Base-by-base conservation (phyloP, 1,140 invertebrate species). In the Apis cerana region DNA sequence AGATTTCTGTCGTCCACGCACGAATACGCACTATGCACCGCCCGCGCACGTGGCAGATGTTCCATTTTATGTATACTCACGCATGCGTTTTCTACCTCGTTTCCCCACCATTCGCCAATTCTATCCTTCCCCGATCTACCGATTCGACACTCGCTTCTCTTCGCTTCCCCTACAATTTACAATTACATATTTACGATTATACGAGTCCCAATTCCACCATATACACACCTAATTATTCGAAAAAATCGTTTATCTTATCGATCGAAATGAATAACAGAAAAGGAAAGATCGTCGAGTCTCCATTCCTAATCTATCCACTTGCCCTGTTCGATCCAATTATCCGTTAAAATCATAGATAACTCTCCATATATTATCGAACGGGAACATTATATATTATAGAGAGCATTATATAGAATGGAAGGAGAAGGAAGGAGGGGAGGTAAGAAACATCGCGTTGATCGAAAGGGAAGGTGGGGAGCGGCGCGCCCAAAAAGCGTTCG, bases 31-130 rank as follows among this genome's bases (percentile, higher is more conserved):
- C 84, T 80, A 75, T 78, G 91, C 87, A 79, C 88, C 90, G 88
- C 91, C 90, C 89, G 90, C 90, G 91, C 91, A 91, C 89, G 86
- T 90, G 88, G 90, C 91, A 91, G 89, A 92, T 91, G 91, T 91
- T 90, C 85, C 72, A 82, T 86, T 87, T 90, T 86, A 88, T 72
- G 80, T 56, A 54, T 43, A 77, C 75, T 75, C 71, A 91, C 90
- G 91, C 89, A 91, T 91, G 90, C 90, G 89, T 90, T 81, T 77
- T 61, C 58, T 58, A 59, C 61, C 52, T 48, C 23, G 17, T 67
- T 21, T 77, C 86, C 54, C 82, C 59, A 78, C 86, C 85, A 71
- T 61, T 54, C 58, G n/a, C 58, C 33, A 69, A 79, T 71, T 68
- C 75, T 76, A 50, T 84, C 61, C 75, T 61, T 61, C 48, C 79